Percentiles rank a stretch among this genome's conserved stretches.
These are phyloP conservation scores for Leucopsar rothschildi DNA, from an alignment of 2,113 vertebrate genomes.

Conservation along the genomic window DNA sequence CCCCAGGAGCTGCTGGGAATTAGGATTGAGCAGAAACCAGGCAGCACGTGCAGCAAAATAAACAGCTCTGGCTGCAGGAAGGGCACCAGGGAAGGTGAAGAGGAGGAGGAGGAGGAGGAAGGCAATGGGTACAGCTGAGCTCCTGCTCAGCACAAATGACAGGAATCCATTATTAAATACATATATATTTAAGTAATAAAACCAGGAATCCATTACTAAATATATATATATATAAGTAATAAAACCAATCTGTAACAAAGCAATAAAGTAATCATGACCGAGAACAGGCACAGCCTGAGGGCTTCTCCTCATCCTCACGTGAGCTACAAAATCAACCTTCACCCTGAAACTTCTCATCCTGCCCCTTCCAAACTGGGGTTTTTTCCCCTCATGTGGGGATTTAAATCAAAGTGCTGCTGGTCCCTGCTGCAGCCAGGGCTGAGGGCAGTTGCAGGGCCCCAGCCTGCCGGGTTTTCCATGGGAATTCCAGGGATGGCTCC, in stretches of 20 bases:
- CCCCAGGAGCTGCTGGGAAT: conserved; percentile 32
- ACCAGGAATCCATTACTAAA: too few species aligned
- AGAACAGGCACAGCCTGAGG: too few species aligned
- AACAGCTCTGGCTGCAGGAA: neutral
- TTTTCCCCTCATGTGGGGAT: conserved; percentile 63
- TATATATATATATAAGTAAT: neutral
- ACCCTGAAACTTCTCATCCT: neutral
- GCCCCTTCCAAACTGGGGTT: neutral
- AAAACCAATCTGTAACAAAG: neutral
- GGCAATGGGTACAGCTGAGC: fast-evolving
- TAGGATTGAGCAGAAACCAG: conserved; percentile 54
- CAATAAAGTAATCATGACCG: neutral
- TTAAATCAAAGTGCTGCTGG: conserved; percentile 65
- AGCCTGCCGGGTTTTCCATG: conserved; percentile 76
- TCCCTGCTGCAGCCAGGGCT: conserved; percentile 77
- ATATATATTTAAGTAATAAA: neutral
- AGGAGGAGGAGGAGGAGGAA: neutral
- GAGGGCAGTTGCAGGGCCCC: conserved; percentile 81
- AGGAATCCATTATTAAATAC: neutral
- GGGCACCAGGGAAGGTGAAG: neutral
- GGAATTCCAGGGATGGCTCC: conserved; percentile 56
- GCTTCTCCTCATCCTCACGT: fast-evolving
- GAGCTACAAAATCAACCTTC: neutral
- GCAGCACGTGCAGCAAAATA: conserved; percentile 38
- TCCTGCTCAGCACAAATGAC: neutral